A percentile compares a stretch with the other conserved stretches of the same genome.
phyloP scores from a whole-genome alignment of 2,113 vertebrate species.

The Agelaius tricolor region DNA sequence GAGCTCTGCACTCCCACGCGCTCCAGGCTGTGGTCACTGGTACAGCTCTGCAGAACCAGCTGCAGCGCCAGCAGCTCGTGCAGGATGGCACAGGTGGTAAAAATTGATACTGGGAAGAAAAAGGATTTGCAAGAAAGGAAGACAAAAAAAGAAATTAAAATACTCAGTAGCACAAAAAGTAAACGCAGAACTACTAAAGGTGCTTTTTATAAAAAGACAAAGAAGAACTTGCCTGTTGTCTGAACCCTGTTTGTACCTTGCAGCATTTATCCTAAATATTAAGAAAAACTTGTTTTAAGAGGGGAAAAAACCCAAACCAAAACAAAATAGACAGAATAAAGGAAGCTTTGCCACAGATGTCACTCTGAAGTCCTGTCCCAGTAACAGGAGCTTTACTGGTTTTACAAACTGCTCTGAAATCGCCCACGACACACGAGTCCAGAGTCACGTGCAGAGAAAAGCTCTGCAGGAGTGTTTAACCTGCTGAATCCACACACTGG shows the following conservation, averaged over 20 bases:
- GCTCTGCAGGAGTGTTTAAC: neutral
- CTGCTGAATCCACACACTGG: neutral
- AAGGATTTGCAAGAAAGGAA: neutral
- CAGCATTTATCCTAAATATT: neutral
- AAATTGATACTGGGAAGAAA: neutral
- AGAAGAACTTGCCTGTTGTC: neutral
- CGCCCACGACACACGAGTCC: rapidly evolving
- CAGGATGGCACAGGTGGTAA: neutral
- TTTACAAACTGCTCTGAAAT: neutral
- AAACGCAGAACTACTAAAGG: neutral
- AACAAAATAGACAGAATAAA: neutral
- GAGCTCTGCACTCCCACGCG: neutral
- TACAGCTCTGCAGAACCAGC: neutral
- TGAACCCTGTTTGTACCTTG: rapidly evolving
- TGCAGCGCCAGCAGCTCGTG: neutral
- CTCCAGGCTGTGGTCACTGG: rapidly evolving
- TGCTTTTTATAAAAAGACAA: neutral
- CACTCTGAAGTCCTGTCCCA: neutral
- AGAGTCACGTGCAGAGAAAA: rapidly evolving
- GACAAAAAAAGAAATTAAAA: neutral
- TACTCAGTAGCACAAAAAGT: neutral
- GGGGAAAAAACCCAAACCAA: neutral
- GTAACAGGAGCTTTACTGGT: neutral
- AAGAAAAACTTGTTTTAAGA: neutral
- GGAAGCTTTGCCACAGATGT: neutral